phyloP scores from a whole-genome alignment of 2,113 vertebrate species.

The Urocitellus parryii region DNA sequence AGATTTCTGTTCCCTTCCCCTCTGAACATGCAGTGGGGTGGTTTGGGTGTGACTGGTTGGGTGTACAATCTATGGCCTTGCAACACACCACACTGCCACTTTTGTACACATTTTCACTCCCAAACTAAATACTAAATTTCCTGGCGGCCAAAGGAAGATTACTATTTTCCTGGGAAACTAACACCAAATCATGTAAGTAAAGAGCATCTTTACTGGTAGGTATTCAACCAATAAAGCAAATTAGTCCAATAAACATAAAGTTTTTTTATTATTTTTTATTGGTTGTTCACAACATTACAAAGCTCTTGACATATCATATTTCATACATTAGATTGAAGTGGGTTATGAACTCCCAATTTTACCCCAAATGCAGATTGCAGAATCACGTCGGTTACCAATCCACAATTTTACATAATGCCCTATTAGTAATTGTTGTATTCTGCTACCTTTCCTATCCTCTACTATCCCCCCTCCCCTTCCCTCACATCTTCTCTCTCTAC shows the following conservation, averaged over 20 bases:
- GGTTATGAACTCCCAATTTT: too few species aligned
- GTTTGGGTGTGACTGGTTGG: neutral
- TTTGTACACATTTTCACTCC: neutral
- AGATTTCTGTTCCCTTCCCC: neutral
- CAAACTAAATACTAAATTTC: conserved; percentile 17
- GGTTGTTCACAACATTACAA: too few species aligned
- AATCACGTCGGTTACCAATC: too few species aligned
- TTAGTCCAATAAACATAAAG: conserved; percentile 6
- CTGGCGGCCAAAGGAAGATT: neutral
- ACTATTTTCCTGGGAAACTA: neutral
- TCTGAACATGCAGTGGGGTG: neutral
- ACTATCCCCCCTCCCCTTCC: too few species aligned
- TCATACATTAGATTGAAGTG: too few species aligned
- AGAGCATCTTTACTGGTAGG: neutral
- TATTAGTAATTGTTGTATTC: too few species aligned
- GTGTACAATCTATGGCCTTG: neutral
- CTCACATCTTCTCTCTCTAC: too few species aligned
- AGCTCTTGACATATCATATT: too few species aligned
- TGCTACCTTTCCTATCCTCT: too few species aligned
- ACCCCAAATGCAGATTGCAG: too few species aligned
- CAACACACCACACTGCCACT: neutral
- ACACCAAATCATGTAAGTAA: neutral
- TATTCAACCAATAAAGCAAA: neutral
- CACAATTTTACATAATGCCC: too few species aligned
- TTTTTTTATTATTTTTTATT: too few species aligned